Percentiles rank a stretch among this genome's conserved stretches.
Evolutionary conservation across 1,140 invertebrate genomes (phyloP).

Genomic region (Sarcophaga peregrina): DNA sequence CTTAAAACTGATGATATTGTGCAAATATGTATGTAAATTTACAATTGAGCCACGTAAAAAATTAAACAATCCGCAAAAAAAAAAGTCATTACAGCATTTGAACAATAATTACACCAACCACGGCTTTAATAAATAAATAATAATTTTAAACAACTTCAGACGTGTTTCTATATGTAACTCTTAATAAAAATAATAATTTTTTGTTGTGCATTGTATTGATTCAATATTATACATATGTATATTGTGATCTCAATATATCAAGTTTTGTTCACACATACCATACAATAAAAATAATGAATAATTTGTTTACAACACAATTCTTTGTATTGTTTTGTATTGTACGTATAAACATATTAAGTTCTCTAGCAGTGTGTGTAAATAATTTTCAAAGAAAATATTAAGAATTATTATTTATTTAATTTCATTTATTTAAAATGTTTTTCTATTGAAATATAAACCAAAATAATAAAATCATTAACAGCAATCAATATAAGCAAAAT

Average conservation of each 20-base stretch:
- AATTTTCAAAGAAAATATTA: neutral
- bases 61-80: neutral
- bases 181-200: too few relatives aligned
- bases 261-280: neutral
- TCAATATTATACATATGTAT: neutral
- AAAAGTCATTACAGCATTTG: too few relatives aligned
- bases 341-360: neutral
- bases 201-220: neutral
- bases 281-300: neutral
- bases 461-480: too few relatives aligned
- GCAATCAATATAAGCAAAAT: too few relatives aligned
- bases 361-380: neutral
- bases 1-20: too few relatives aligned
- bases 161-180: too few relatives aligned
- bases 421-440: too few relatives aligned
- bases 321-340: neutral
- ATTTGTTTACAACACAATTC: neutral
- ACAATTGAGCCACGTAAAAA: neutral
- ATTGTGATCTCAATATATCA: conserved; percentile 1
- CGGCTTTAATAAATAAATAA: too few relatives aligned
- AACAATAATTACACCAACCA: too few relatives aligned
- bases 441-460: too few relatives aligned
- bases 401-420: neutral
- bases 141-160: too few relatives aligned
- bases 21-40: neutral